phyloP scores from a whole-genome alignment of 2,888 invertebrate genomes.

The Drosophila phalerata region DNA sequence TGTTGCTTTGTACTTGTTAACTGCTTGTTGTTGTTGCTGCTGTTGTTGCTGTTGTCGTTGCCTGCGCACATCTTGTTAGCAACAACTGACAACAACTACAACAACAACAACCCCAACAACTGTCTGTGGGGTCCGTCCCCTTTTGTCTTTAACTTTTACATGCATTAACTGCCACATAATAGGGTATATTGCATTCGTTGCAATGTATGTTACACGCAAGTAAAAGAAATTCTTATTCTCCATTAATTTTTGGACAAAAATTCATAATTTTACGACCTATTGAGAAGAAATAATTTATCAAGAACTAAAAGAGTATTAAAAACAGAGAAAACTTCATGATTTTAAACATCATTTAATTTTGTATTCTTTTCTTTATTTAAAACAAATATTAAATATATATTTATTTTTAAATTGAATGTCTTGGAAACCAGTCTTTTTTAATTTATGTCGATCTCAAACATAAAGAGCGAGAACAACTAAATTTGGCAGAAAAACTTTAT shows the following conservation, averaged over 20 bases:
- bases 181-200: not conserved
- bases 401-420: too few species aligned
- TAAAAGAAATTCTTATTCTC: too few species aligned
- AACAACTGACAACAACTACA: constrained; percentile 46
- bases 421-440: too few species aligned
- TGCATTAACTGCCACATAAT: not conserved
- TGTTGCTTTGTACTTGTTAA: constrained; percentile 70
- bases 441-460: too few species aligned
- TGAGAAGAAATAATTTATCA: too few species aligned
- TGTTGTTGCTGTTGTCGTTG: constrained; percentile 47
- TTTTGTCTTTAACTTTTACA: constrained; percentile 13
- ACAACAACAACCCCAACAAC: constrained; percentile 26
- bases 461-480: too few species aligned
- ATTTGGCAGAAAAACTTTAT: too few species aligned
- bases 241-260: not conserved
- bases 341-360: too few species aligned
- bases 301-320: too few species aligned
- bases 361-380: too few species aligned
- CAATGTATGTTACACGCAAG: not conserved
- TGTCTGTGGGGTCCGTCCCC: constrained; percentile 49
- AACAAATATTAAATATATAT: too few species aligned
- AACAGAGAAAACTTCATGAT: too few species aligned
- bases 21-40: constrained; percentile 53
- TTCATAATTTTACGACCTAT: not conserved
- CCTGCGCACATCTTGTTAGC: constrained; percentile 75